phyloP scores from a whole-genome alignment of 2,797 vertebrate species.

The Lophius americanus region DNA sequence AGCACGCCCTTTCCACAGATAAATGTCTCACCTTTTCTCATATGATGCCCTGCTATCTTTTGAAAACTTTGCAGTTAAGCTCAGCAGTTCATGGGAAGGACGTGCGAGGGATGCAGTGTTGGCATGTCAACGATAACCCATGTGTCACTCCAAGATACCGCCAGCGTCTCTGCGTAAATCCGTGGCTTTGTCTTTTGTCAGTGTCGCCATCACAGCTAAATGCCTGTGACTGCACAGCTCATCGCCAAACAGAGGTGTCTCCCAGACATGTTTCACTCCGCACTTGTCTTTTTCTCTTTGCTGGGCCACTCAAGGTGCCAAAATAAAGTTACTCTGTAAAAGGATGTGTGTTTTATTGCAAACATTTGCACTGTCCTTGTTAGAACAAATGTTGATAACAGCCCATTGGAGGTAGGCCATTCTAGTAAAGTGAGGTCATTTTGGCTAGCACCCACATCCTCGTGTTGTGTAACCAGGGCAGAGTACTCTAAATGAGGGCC shows the following conservation, averaged over 20 bases:
- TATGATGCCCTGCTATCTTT: conserved; percentile 78
- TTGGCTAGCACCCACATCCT: not conserved
- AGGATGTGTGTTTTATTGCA: conserved; percentile 1
- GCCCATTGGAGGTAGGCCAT: conserved; percentile 9
- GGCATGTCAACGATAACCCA: conserved; percentile 82
- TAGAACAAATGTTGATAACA: conserved; percentile 19
- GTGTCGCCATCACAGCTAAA: conserved; percentile 85
- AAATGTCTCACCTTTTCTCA: conserved; percentile 80
- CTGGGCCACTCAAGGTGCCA: conserved; percentile 56
- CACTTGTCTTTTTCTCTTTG: conserved; percentile 47
- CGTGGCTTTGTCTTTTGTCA: conserved; percentile 87
- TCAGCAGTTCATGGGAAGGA: conserved; percentile 83
- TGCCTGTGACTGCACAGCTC: conserved; percentile 85
- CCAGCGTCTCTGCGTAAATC: conserved; percentile 33
- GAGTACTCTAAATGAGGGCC: conserved; percentile 3
- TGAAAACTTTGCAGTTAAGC: conserved; percentile 67
- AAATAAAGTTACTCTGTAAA: conserved; percentile 37
- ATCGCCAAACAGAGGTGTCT: conserved; percentile 86
- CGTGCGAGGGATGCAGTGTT: conserved; percentile 77
- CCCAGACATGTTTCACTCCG: conserved; percentile 64
- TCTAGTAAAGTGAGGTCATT: conserved; percentile 27
- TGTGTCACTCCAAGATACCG: conserved; percentile 68
- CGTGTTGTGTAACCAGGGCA: conserved; percentile 2
- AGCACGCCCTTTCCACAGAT: conserved; percentile 71
- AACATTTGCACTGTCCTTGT: conserved; percentile 13